phyloP scores from a whole-genome alignment of 2,888 invertebrate genomes.

The Tipula confusa region DNA sequence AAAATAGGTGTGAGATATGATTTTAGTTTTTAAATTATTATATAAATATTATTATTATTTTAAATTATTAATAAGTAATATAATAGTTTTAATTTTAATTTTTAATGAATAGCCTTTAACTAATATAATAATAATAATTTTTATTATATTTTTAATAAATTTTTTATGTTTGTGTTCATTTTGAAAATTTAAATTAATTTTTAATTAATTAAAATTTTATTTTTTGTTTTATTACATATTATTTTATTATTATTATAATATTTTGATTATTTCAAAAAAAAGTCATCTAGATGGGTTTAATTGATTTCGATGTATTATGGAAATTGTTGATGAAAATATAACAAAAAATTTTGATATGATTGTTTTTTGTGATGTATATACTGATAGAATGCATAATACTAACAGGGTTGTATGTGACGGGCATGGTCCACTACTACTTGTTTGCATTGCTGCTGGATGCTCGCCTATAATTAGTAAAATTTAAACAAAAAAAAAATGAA shows the following conservation, averaged over 20 bases:
- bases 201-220: neutral
- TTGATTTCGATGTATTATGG: slow-evolving; percentile 35
- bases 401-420: slow-evolving; percentile 41
- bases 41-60: neutral
- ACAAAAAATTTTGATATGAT: slow-evolving; percentile 47
- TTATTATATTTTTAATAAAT: neutral
- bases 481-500: neutral
- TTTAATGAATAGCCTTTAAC: neutral
- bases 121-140: neutral
- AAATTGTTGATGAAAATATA: slow-evolving; percentile 39
- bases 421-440: slow-evolving; percentile 55
- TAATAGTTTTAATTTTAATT: neutral
- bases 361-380: slow-evolving; percentile 41
- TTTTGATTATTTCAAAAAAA: slow-evolving; percentile 15
- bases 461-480: too few species aligned
- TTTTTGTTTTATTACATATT: too few species aligned
- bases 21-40: neutral
- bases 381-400: slow-evolving; percentile 40
- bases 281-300: slow-evolving; percentile 38
- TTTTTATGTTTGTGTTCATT: neutral
- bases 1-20: neutral
- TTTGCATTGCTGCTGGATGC: slow-evolving; percentile 83
- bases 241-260: neutral
- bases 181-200: neutral
- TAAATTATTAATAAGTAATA: neutral